A percentile compares a stretch with the other conserved stretches of the same genome.
Conservation (phyloP, 1,140 invertebrate genomes). For the Rhynchophorus ferrugineus region DNA sequence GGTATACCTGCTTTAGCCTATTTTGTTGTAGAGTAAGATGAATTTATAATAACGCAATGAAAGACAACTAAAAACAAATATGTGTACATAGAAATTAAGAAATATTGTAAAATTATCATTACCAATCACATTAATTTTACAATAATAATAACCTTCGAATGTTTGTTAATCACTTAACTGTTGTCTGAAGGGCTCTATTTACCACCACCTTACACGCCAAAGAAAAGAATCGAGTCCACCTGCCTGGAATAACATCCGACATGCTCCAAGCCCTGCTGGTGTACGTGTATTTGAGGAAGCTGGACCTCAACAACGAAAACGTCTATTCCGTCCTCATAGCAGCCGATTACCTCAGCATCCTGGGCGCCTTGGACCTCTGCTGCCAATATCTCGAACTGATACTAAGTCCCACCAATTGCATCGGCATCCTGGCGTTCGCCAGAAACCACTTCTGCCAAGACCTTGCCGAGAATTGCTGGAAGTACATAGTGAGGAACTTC, state of each 20-base stretch:
- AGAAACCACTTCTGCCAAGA: conserved; percentile 63
- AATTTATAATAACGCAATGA: no score
- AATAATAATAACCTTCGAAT: not conserved
- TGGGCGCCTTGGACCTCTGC: conserved; percentile 68
- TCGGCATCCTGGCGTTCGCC: conserved; percentile 75
- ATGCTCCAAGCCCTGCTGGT: conserved; percentile 70
- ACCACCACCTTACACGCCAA: conserved; percentile 65
- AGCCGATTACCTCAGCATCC: conserved; percentile 73
- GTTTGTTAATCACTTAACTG: conserved; percentile 24
- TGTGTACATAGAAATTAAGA: no score
- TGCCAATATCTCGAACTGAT: conserved; percentile 60
- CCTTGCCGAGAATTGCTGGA: conserved; percentile 58
- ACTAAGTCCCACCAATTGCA: conserved; percentile 68
- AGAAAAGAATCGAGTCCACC: conserved; percentile 59
- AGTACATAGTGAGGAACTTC: conserved; percentile 67
- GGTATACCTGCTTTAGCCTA: no score
- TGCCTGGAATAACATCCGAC: conserved; percentile 66
- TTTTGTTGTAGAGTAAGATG: no score
- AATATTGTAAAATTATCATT: no score
- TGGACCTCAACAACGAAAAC: conserved; percentile 63
- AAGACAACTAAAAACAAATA: no score
- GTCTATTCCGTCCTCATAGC: conserved; percentile 67
- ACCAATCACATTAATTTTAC: no score
- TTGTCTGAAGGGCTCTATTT: conserved; percentile 69
- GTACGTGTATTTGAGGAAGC: conserved; percentile 71